A percentile compares a stretch with the other conserved stretches of the same genome.
These are phyloP conservation scores for Drosophila neotestacea DNA, from an alignment of 2,888 invertebrate species.

Conservation along the genomic window DNA sequence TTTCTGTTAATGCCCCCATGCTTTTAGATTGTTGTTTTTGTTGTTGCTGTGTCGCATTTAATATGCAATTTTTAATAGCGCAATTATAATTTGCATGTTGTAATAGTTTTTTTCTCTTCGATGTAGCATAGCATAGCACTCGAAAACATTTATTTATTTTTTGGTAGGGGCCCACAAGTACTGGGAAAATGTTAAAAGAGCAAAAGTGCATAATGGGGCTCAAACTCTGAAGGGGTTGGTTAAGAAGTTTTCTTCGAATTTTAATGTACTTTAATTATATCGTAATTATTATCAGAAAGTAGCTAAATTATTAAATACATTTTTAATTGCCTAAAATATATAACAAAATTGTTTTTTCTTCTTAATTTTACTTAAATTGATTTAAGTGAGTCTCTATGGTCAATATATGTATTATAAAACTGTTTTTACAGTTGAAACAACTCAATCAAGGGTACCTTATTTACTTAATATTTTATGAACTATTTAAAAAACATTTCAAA, in stretches of 20 bases:
- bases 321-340: neutral
- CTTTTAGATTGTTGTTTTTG: conserved; percentile 27
- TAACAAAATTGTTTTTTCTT: neutral
- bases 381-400: neutral
- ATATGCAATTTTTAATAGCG: conserved; percentile 80
- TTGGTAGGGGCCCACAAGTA: conserved; percentile 1
- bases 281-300: neutral
- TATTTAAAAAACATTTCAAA: conserved; percentile 6
- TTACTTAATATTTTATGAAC: conserved; percentile 23
- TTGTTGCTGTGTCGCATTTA: conserved; percentile 68
- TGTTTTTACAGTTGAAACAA: neutral
- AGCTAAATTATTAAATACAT: neutral
- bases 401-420: too few species aligned
- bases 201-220: conserved; percentile 1
- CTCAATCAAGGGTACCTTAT: neutral
- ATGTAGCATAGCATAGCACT: conserved; percentile 37
- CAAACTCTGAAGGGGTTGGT: conserved; percentile 1
- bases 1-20: conserved; percentile 39
- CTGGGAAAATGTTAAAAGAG: conserved; percentile 32
- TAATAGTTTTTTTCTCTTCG: conserved; percentile 58
- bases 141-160: conserved; percentile 30
- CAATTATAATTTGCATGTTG: conserved; percentile 80
- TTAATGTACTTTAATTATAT: conserved; percentile 5
- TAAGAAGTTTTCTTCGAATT: conserved; percentile 2
- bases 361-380: neutral